phyloP scores from a whole-genome alignment of 2,888 invertebrate species.

The Petrolisthes cinctipes region DNA sequence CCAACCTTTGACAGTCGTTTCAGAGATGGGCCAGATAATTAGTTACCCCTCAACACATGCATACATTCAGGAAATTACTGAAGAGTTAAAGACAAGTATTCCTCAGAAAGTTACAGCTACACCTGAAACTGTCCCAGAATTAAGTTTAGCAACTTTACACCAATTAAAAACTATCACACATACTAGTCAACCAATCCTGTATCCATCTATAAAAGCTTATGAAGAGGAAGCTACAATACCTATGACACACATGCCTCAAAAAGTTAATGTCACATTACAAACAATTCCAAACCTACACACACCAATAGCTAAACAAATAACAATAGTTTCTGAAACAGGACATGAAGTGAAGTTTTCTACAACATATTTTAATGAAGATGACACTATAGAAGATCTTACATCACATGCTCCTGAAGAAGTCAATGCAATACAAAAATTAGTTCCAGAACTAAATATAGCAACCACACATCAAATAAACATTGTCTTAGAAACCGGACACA shows the following conservation, averaged over 20 bases:
- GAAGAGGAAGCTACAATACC: not conserved
- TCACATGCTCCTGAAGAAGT: slow-evolving; percentile 9
- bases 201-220: slow-evolving; percentile 5
- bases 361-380: not conserved
- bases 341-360: slow-evolving; percentile 14
- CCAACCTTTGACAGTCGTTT: slow-evolving; percentile 27
- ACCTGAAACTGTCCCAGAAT: not conserved
- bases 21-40: slow-evolving; percentile 7
- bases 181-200: not conserved
- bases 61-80: not conserved
- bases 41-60: not conserved
- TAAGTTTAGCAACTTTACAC: not conserved
- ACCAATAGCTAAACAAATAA: slow-evolving; percentile 10
- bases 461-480: not conserved
- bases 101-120: not conserved
- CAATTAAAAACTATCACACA: not conserved
- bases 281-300: slow-evolving; percentile 14
- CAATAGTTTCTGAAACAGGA: slow-evolving; percentile 29
- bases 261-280: not conserved
- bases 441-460: slow-evolving; percentile 9
- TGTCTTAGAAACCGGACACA: slow-evolving; percentile 9
- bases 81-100: not conserved
- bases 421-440: not conserved
- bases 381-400: slow-evolving; percentile 23
- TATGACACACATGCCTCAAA: slow-evolving; percentile 18